phyloP scores from a whole-genome alignment of 2,888 invertebrate genomes.

The Salpingus planirostris region DNA sequence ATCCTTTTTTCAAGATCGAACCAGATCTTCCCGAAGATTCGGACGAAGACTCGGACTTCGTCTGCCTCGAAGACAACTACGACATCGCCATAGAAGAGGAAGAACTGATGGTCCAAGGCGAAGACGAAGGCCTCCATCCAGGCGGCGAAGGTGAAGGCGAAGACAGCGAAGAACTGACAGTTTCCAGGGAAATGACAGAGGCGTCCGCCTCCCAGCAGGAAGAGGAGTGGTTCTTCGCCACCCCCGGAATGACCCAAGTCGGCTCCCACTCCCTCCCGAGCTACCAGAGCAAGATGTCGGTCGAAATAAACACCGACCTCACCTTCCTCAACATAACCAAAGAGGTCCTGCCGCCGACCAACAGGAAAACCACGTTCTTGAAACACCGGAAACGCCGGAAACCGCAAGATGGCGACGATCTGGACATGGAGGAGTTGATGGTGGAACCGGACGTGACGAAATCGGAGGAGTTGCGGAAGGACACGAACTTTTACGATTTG shows the following conservation, averaged over 20 bases:
- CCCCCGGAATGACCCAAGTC: constrained; percentile 21
- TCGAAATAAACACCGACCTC: constrained; percentile 23
- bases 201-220: too few species aligned
- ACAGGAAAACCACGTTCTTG: background rate
- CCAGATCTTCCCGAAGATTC: constrained; percentile 43
- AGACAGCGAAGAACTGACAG: too few species aligned
- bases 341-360: constrained; percentile 17
- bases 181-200: too few species aligned
- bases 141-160: constrained; percentile 11
- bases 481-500: constrained; percentile 49
- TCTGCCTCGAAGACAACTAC: constrained; percentile 35
- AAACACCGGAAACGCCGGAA: too few species aligned
- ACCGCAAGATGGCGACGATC: too few species aligned
- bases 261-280: constrained; percentile 10
- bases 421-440: too few species aligned
- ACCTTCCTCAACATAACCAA: constrained; percentile 24
- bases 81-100: constrained; percentile 35
- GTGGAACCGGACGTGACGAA: constrained; percentile 29
- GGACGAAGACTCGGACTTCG: constrained; percentile 26
- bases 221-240: constrained; percentile 23
- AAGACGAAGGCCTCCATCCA: too few species aligned
- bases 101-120: constrained; percentile 19
- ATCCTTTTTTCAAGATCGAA: constrained; percentile 22
- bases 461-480: constrained; percentile 46
- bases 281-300: constrained; percentile 15